Percentiles rank a stretch among this genome's conserved stretches.
phyloP scores from a whole-genome alignment of 1,140 invertebrate genomes.

The Oreohelix idahoensis region DNA sequence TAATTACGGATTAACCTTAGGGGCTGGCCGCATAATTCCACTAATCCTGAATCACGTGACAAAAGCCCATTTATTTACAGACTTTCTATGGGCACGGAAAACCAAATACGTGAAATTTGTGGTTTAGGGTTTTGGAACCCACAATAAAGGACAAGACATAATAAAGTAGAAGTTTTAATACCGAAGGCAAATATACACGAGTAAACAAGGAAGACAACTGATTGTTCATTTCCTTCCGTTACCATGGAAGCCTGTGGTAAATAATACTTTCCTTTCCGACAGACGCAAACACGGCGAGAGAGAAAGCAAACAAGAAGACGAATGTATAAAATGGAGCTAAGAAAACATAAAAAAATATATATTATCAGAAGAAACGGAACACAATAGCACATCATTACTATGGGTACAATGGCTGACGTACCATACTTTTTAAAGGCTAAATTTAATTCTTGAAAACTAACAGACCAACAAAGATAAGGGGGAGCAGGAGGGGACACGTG shows the following conservation, averaged over 20 bases:
- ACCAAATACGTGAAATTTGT: neutral
- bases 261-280: conserved; percentile 14
- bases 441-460: neutral
- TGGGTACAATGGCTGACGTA: neutral
- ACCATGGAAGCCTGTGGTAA: neutral
- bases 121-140: neutral
- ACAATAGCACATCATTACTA: neutral
- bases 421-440: neutral
- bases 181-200: neutral
- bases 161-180: conserved; percentile 14
- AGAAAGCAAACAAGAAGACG: neutral
- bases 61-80: conserved; percentile 4
- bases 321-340: neutral
- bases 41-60: neutral
- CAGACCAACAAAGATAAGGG: neutral
- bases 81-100: neutral
- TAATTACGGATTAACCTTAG: conserved; percentile 7
- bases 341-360: neutral
- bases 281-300: neutral
- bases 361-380: conserved; percentile 11
- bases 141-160: neutral
- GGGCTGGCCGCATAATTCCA: neutral
- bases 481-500: neutral
- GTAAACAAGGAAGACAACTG: neutral
- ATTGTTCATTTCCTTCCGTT: neutral